Percentiles rank a stretch among this genome's conserved stretches.
Conservation (phyloP, 1,140 invertebrate genomes). For the Neodiprion virginianus region DNA sequence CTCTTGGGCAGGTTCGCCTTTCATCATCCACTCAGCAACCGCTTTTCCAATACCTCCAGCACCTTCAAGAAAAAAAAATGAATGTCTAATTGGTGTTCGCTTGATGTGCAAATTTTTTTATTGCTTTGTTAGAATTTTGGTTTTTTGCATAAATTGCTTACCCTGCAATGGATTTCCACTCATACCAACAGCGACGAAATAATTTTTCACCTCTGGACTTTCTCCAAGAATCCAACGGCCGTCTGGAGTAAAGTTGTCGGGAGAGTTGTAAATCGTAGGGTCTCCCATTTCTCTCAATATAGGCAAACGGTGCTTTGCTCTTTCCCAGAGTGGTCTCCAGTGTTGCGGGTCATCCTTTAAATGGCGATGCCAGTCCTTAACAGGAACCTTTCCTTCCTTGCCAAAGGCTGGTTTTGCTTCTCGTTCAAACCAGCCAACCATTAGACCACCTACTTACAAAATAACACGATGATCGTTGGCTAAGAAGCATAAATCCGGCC, state of each 20-base stretch:
- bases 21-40: slow-evolving; percentile 77
- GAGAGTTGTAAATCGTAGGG: slow-evolving; percentile 70
- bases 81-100: neutral
- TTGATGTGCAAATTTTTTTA: neutral
- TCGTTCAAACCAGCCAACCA: slow-evolving; percentile 74
- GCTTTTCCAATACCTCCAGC: slow-evolving; percentile 80
- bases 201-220: slow-evolving; percentile 77
- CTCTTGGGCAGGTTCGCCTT: slow-evolving; percentile 70
- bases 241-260: slow-evolving; percentile 83
- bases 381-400: slow-evolving; percentile 60
- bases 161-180: slow-evolving; percentile 70
- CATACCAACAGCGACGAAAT: slow-evolving; percentile 82
- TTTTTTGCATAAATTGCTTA: slow-evolving; percentile 23
- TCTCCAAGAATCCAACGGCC: slow-evolving; percentile 76
- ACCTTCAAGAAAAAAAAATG: slow-evolving; percentile 45
- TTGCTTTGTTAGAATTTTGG: slow-evolving; percentile 12
- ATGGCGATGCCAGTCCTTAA: slow-evolving; percentile 65
- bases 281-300: slow-evolving; percentile 64
- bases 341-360: slow-evolving; percentile 68
- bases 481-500: no score
- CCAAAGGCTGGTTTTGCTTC: slow-evolving; percentile 72
- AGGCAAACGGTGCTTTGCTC: slow-evolving; percentile 72
- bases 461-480: neutral
- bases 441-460: slow-evolving; percentile 56
- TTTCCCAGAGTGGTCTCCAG: slow-evolving; percentile 69